Evolutionary conservation across 2,888 invertebrate genomes (phyloP), one percentile per base, ranked within the genome.

Genomic region (Eupithecia centaureata): DNA sequence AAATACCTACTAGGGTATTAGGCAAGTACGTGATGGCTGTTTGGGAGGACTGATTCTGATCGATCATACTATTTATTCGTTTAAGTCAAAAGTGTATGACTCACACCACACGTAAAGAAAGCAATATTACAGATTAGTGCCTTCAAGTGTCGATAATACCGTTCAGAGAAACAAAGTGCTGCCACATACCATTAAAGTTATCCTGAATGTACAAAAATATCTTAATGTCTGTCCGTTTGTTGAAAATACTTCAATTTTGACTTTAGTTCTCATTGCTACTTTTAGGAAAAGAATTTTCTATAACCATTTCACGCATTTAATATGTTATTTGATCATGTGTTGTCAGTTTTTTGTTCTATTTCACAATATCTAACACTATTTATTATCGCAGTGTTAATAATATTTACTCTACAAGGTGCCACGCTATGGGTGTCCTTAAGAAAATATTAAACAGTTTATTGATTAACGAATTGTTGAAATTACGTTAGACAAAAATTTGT

Each of bases 91-190:
- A 30, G 54, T 54, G 13, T 28, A 0, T 78, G 22, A 69, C 76
- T 82, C 82, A 28, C 0, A 65, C 82, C 79, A 73, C 32, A 68
- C 63, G 32, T 61, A 77, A 78, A 68, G 76, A 73, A 82, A 80
- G 81, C 79, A 84, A 82, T 83, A 83, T 79, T 78, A 82, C 79
- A 84, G 82, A 88, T 87, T 85, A 86, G 82, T 85, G 81, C 79
- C 63, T 79, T 80, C 74, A 76, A 80, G 86, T 83, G 84, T 84
- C 84, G 81, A 84, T 86, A 85, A 84, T 82, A 82, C 83, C 84
- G 83, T 85, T 84, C 79, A 74, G 73, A 76, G 77, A 77, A 82
- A 88, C 86, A 86, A 86, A 86, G 83, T 84, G 84, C 54, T 62
- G 68, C 54, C 71, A 73, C 68, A 65, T 68, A 67, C 72, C 71